Base-by-base conservation (phyloP, 2,888 invertebrate species). In the Microctonus hyperodae region DNA sequence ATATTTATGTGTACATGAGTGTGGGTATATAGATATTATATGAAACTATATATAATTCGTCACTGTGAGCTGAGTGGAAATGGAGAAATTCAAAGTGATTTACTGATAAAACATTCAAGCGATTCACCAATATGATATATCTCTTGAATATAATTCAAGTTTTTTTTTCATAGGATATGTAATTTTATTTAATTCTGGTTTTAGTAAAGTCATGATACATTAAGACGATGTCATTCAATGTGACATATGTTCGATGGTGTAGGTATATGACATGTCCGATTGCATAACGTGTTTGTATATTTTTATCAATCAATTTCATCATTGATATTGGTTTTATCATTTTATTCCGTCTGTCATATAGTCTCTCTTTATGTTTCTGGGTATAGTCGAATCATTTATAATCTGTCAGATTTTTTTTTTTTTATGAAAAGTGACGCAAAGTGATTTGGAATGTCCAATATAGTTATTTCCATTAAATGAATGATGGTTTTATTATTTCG, bases 81-180 rank as follows among this genome's bases (percentile, higher is more conserved):
- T 22, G 25, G 28, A 13, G 9, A 23, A 33, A 31, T 56, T 53
- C 58, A 60, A 57, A 57, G 53, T 28, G 37, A 61, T 40, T 20
- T 67, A 37, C 28, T 60, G 67, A 71, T 71, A 66, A 71, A 69
- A 67, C 56, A 69, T 71, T 68, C 63, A 62, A n/a, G 62, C 50
- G 59, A 68, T 58, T 58, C 23, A 58, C 56, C 33, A 56, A 31
- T 33, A 33, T 33, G 13, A 31, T 56, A 10, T 35, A 35, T 33
- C 44, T 16, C 16, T 20, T 56, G 9, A 33, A 33, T 33, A 31
- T 56, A 20, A 33, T 33, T 56, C 56, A 10, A 56, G n/a, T 33
- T 20, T 20, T 11, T 56, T 16, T 1, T 16, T 9, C 2, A 28
- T 44, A 44, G 1, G 1, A 7, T 2, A 16, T n/a, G 44, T 16